Evolutionary conservation across 2,113 vertebrate species (phyloP), one percentile per base, ranked within the genome.

Genomic region (Ranitomeya variabilis): DNA sequence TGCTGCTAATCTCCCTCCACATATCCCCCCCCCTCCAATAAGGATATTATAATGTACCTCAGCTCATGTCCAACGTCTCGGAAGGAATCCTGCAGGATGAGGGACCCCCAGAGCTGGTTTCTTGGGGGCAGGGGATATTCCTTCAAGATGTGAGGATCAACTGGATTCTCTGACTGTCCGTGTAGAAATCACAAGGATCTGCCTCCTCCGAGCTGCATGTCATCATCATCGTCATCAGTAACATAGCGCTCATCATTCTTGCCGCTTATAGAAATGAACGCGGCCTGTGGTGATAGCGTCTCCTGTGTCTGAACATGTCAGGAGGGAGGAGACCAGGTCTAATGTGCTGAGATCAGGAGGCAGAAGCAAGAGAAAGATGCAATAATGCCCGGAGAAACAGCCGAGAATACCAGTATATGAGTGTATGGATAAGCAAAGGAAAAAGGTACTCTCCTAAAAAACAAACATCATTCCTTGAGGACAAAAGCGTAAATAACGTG

Each of bases 241-340:
- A 45, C 71, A 51, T 74, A 45, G 3, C 7, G 31, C 71, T 74
- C 19, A 74, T 45, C 71, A 66, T 19, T 64, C 62, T 16, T 19
- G 18, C 16, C 18, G 18, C 2, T 37, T 73, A 37, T 37, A 4
- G 26, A 37, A 73, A 73, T 37, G 69, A 73, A 12, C 66, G 26
- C 23, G 37, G 69, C 71, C 71, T 19, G 37, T 51, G 71, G 71
- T 45, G 71, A 74, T 74, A 45, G 71, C 71, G 71, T 74, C 15
- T 74, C 71, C 71, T 74, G 71, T 74, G 71, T 8, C 71, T 45
- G 71, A 45, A 74, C 71, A 74, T 51, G 71, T 74, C 71, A 7
- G 26, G 13, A 16, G 69, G 26, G 26, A 73, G 69, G 3, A 23
- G 62, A 21, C 18, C 19, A 18, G 59, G 59, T 45, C 37, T 45